Evolutionary conservation across 2,888 invertebrate genomes (phyloP).

Genomic region (Parnassius mnemosyne): DNA sequence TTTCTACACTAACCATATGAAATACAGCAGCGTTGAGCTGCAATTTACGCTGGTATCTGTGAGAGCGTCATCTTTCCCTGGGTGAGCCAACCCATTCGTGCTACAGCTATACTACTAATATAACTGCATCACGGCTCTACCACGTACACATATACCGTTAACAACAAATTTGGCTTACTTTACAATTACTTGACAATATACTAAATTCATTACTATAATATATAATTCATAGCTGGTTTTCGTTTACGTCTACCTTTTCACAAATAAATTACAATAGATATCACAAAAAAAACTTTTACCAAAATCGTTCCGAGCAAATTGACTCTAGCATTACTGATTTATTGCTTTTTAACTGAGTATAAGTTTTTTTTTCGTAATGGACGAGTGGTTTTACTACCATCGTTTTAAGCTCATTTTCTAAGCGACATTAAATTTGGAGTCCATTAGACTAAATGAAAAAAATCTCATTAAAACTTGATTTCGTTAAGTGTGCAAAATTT

Average conservation of each 20-base stretch:
- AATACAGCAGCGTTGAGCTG: no score
- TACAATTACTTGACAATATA: no score
- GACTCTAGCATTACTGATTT: slow-evolving; percentile 41
- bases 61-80: no score
- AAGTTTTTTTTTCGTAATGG: slow-evolving; percentile 28
- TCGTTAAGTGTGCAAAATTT: slow-evolving; percentile 4
- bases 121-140: no score
- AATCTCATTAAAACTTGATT: slow-evolving; percentile 2
- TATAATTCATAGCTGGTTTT: slow-evolving; percentile 20
- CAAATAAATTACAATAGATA: slow-evolving; percentile 29
- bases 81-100: no score
- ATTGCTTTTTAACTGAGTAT: slow-evolving; percentile 36
- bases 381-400: slow-evolving; percentile 6
- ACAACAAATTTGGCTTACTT: no score
- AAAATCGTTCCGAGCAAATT: slow-evolving; percentile 7
- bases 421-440: slow-evolving; percentile 2
- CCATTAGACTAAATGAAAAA: slow-evolving; percentile 10
- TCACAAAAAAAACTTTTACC: slow-evolving; percentile 29
- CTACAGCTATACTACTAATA: no score
- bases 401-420: not conserved
- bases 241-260: slow-evolving; percentile 22
- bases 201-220: not conserved
- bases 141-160: no score
- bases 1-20: no score
- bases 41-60: no score